Conservation (phyloP, 2,888 invertebrate genomes). For the Slavum lentiscoides region DNA sequence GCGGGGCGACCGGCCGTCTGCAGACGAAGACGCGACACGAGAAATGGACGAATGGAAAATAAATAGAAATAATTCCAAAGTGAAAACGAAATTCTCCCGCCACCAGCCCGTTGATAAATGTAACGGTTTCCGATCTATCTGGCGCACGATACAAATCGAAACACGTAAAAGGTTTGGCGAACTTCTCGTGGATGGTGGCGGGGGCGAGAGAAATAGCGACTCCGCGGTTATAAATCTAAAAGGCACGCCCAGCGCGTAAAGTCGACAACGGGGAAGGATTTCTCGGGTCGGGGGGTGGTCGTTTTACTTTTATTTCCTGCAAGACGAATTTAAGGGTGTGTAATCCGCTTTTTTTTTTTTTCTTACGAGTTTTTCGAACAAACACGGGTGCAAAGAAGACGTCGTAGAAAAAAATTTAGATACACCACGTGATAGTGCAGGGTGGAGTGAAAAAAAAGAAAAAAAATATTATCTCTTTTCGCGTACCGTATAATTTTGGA, state of each 20-base stretch:
- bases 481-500: constrained; percentile 22
- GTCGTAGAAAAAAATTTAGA: constrained; percentile 6
- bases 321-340: constrained; percentile 48
- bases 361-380: background rate
- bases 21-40: constrained; percentile 10
- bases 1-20: background rate
- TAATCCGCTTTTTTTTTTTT: constrained; percentile 41
- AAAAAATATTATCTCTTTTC: background rate
- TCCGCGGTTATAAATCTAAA: constrained; percentile 36
- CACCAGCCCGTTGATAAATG: constrained; percentile 47
- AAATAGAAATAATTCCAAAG: constrained; percentile 21
- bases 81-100: constrained; percentile 19
- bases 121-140: constrained; percentile 44
- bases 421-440: too few relatives aligned
- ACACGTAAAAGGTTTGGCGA: constrained; percentile 51
- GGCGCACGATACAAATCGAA: constrained; percentile 39
- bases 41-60: constrained; percentile 2
- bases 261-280: background rate
- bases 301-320: constrained; percentile 30
- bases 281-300: background rate
- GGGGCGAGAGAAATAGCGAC: constrained; percentile 17
- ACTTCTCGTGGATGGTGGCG: constrained; percentile 10
- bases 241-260: constrained; percentile 23
- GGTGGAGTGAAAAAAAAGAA: background rate
- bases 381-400: background rate